Evolutionary conservation across 2,797 vertebrate species (phyloP).

Genomic region (Hephaestus fuliginosus): DNA sequence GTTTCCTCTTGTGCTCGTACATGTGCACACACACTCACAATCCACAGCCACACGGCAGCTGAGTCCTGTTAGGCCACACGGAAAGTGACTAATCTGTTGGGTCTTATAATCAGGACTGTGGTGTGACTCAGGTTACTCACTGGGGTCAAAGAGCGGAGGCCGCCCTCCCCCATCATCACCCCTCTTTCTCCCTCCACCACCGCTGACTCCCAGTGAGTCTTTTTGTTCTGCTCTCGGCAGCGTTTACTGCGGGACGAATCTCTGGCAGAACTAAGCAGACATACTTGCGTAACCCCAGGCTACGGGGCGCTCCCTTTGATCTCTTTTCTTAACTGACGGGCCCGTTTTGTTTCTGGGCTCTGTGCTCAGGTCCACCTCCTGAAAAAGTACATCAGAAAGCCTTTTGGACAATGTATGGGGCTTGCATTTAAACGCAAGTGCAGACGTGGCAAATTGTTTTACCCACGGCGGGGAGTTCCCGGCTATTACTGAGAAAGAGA

Average conservation of each 20-base stretch:
- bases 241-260: conserved; percentile 74
- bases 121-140: conserved; percentile 78
- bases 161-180: conserved; percentile 64
- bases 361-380: conserved; percentile 49
- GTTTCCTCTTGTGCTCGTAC: not conserved
- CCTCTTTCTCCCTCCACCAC: conserved; percentile 48
- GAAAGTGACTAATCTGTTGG: conserved; percentile 77
- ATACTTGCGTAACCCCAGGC: conserved; percentile 72
- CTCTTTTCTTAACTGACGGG: conserved; percentile 59
- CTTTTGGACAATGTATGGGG: conserved; percentile 25
- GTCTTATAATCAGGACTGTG: conserved; percentile 67
- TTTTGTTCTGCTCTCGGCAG: conserved; percentile 69
- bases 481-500: conserved; percentile 50
- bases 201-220: conserved; percentile 58
- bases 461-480: conserved; percentile 57
- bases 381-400: conserved; percentile 50
- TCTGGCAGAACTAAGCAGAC: conserved; percentile 72
- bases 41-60: conserved; percentile 1
- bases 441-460: conserved; percentile 66
- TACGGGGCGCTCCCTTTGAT: conserved; percentile 66
- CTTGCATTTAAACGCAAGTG: conserved; percentile 50
- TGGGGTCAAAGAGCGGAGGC: conserved; percentile 75
- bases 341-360: conserved; percentile 65
- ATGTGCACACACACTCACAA: not conserved
- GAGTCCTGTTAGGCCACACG: conserved; percentile 59